Evolutionary conservation across 2,797 vertebrate genomes (phyloP).

Genomic region (Rhinoraja longicauda): DNA sequence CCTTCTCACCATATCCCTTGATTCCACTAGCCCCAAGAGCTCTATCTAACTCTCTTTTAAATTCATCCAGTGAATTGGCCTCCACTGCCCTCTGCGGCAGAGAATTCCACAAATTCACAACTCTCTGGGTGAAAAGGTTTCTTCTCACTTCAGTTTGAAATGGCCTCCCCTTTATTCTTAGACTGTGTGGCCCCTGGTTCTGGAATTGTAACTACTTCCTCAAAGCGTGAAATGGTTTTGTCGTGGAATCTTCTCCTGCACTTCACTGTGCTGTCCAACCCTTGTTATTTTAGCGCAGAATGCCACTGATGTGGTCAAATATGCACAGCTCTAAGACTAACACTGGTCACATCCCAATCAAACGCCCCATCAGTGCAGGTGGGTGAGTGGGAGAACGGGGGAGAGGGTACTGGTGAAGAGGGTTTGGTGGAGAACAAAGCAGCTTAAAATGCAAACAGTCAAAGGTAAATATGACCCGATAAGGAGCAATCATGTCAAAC

Average conservation of each 20-base stretch:
- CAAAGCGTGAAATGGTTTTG: background rate
- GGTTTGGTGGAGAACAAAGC: background rate
- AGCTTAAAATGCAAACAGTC: background rate
- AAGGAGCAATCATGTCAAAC: background rate
- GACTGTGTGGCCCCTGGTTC: too few relatives aligned
- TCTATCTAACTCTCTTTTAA: too few relatives aligned
- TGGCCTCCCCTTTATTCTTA: too few relatives aligned
- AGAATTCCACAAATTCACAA: too few relatives aligned
- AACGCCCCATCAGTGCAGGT: background rate
- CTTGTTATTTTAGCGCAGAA: background rate
- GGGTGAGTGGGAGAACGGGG: background rate
- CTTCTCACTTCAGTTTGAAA: too few relatives aligned
- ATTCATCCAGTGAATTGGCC: too few relatives aligned
- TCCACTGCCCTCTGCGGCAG: too few relatives aligned
- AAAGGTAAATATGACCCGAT: constrained; percentile 9
- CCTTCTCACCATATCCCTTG: too few relatives aligned
- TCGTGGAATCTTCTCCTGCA: background rate
- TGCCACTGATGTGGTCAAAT: background rate
- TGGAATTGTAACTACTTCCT: background rate
- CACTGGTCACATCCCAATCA: background rate
- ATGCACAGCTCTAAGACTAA: background rate
- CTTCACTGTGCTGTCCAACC: background rate
- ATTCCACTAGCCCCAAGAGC: too few relatives aligned
- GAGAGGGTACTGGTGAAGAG: background rate
- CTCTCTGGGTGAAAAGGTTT: too few relatives aligned